Evolutionary conservation across 1,140 invertebrate genomes (phyloP), one percentile per base, ranked within the genome.

Genomic region (Leptopilina boulardi): DNA sequence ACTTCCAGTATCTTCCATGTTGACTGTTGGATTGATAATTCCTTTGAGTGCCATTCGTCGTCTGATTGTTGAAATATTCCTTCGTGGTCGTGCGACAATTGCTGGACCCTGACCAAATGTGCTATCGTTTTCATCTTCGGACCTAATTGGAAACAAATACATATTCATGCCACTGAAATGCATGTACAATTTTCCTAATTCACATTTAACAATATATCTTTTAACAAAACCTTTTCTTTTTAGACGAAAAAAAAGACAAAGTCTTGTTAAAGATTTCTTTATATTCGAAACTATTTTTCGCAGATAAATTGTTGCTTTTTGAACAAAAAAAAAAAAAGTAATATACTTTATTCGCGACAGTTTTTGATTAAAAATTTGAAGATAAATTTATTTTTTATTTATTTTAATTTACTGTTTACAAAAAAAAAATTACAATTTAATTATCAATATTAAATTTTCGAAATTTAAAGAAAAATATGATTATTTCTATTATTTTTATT

Each of bases 21-120:
- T 75, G 0, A 74, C 59, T 8, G 71, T 90, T 84, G 47, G 92
- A 86, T 38, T 91, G 71, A 21, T 86, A 77, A 77, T 92, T 71
- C 83, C 91, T 89, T 90, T 94, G 89, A 88, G 42, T n/a, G 85
- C 85, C 59, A 88, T 80, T 1, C 83, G 87, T 54, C 89, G 84
- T 54, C 89, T 82, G 5, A 83, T 82, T 6, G 86, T 79, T 3
- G 86, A 80, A 10, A 89, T 75, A 0, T 90, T 89, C 77, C 87
- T 77, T 54, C 85, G 88, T 80, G 91, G 89, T 30, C 88, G 89
- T 38, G 84, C 75, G 80, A 83, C 73, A 77, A 83, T 15, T 26
- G 82, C 54, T 2, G 83, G 80, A 18, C 87, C 87, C 51, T 72
- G 79, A 1, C 83, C 80, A 30, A 77, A 75, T 21, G 75, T 18